Base-by-base conservation (phyloP, 2,888 invertebrate species). In the Fragum sueziense region DNA sequence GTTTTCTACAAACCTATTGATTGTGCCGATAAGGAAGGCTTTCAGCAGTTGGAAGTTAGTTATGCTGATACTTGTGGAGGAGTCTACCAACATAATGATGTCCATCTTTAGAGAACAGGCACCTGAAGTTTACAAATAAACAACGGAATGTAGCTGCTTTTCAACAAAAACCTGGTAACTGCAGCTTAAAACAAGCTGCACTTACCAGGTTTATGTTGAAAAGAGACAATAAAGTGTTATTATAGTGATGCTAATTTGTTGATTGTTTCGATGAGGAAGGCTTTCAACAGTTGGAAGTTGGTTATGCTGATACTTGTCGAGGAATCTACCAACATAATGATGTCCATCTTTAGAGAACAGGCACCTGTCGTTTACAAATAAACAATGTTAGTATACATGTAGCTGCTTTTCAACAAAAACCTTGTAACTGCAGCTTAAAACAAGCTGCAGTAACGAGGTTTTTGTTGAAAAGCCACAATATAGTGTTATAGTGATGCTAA, bases 41-140 rank as follows among this genome's bases (percentile, higher is more conserved):
- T 74, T 79, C 51, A 79, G 41, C n/a, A 74, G 54, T 9, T 33
- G 57, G 62, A 41, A 74, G 22, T 74, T 67, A 9, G 6, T 25
- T 1, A 34, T 11, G 20, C 29, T 29, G n/a, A 79, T 65, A 67
- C 79, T 79, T 17, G 65, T 33, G 3, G 79, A 74, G 4, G 67
- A 34, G 37, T 79, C 79, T 25, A 79, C 52, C 9, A 79, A 59
- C 37, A 79, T 69, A 22, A 79, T 70, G 17, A 79, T 31, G 61
- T 79, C 79, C 79, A 79, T 79, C 17, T 70, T 70, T 25, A 59
- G 11, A 20, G 25, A 27, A 59, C 71, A 71, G 61, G 54, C 71
- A 41, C 57, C 71, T 71, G 27, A 22, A 52, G 3, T 9, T 47
- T n/a, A n/a, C n/a, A n/a, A n/a, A n/a, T n/a, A n/a, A n/a, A n/a